phyloP scores from a whole-genome alignment of 2,113 vertebrate genomes.

The Pangasianodon hypophthalmus region DNA sequence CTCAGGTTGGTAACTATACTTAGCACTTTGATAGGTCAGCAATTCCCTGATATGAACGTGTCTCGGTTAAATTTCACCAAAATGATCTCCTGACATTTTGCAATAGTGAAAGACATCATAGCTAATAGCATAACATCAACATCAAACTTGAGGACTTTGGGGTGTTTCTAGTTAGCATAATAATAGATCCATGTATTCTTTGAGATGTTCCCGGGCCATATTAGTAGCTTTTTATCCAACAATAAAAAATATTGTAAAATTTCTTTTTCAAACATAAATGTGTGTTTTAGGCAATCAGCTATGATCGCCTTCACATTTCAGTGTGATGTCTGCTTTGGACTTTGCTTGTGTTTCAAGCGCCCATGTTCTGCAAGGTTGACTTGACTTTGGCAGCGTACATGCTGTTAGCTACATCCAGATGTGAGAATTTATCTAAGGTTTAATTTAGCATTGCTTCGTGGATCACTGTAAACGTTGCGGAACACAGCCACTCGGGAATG shows the following conservation, averaged over 20 bases:
- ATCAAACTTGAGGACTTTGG: background rate
- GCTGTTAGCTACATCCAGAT: constrained; percentile 23
- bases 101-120: background rate
- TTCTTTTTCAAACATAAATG: background rate
- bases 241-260: background rate
- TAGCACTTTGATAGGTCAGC: background rate
- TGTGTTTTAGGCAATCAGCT: background rate
- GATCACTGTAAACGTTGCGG: constrained; percentile 3
- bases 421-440: constrained; percentile 30
- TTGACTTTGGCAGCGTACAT: background rate
- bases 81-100: background rate
- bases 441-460: constrained; percentile 26
- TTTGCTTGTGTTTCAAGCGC: background rate
- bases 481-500: constrained; percentile 24
- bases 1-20: background rate
- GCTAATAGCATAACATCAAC: background rate
- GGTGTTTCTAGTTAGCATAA: background rate
- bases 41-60: background rate
- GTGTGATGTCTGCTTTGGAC: background rate
- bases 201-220: background rate
- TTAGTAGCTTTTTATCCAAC: background rate
- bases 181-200: background rate
- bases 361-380: background rate
- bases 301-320: background rate
- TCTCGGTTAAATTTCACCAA: background rate